These are phyloP conservation scores for Zoanthus gigantus DNA, from an alignment of 92 coral and sea anemone species.

Conservation along the genomic window DNA sequence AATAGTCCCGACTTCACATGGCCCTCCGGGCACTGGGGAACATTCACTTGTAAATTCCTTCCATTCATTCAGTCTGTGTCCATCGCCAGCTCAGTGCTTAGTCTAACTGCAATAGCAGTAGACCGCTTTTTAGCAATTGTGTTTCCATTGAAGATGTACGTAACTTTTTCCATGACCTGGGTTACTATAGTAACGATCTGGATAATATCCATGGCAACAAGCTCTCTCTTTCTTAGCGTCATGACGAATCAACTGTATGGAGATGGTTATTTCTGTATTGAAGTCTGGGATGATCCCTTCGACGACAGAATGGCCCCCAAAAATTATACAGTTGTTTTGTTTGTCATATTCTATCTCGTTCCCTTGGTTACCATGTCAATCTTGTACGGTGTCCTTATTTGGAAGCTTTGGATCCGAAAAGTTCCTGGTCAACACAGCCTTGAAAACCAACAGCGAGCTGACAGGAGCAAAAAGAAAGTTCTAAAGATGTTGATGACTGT, in stretches of 20 bases:
- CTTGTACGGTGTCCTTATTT: slow-evolving; percentile 69
- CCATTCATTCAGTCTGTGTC: slow-evolving; percentile 78
- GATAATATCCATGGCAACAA: slow-evolving; percentile 69
- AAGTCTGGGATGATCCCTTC: slow-evolving; percentile 68
- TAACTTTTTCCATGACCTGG: slow-evolving; percentile 74
- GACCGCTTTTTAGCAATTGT: slow-evolving; percentile 85
- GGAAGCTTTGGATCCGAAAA: slow-evolving; percentile 87
- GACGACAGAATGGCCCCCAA: slow-evolving; percentile 40
- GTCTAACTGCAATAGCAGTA: slow-evolving; percentile 76
- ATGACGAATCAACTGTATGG: slow-evolving; percentile 31
- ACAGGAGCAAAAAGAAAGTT: slow-evolving; percentile 82
- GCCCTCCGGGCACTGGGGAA: slow-evolving; percentile 60
- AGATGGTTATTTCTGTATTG: slow-evolving; percentile 50
- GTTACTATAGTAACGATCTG: slow-evolving; percentile 72
- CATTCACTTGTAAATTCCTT: slow-evolving; percentile 69
- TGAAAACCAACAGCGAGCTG: slow-evolving; percentile 75
- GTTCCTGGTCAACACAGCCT: slow-evolving; percentile 81
- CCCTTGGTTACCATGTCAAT: slow-evolving; percentile 70
- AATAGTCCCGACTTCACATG: slow-evolving; percentile 30
- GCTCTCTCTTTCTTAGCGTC: slow-evolving; percentile 71
- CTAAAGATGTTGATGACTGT: slow-evolving; percentile 81
- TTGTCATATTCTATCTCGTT: slow-evolving; percentile 71
- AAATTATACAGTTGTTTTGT: slow-evolving; percentile 71
- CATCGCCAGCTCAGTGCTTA: slow-evolving; percentile 82
- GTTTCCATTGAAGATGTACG: slow-evolving; percentile 74